phyloP scores from a whole-genome alignment of 2,888 invertebrate genomes.

The Auanema sp. region DNA sequence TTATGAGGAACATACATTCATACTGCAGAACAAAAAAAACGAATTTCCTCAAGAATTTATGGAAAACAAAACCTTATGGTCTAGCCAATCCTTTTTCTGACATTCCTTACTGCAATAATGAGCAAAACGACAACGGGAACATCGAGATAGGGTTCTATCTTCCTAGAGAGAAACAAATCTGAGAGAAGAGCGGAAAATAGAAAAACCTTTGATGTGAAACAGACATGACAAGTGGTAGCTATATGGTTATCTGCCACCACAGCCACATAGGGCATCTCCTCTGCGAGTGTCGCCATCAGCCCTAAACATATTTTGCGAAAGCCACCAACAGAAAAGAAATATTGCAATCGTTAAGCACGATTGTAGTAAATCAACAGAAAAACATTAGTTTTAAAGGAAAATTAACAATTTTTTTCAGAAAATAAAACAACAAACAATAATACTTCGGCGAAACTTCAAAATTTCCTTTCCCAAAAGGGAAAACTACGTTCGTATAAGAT shows the following conservation, averaged over 20 bases:
- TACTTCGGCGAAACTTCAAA: neutral
- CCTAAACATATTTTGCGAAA: too few species aligned
- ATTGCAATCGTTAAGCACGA: too few species aligned
- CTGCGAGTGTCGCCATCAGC: conserved; percentile 19
- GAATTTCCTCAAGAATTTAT: conserved; percentile 1
- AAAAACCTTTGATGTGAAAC: conserved; percentile 18
- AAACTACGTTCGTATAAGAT: neutral
- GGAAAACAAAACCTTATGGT: conserved; percentile 21
- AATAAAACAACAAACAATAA: too few species aligned
- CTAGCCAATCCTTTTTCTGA: conserved; percentile 24
- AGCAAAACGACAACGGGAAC: conserved; percentile 22
- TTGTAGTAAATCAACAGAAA: too few species aligned
- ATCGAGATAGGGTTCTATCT: conserved; percentile 8
- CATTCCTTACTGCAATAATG: conserved; percentile 24
- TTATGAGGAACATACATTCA: conserved; percentile 19
- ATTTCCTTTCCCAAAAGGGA: neutral
- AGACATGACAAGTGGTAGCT: conserved; percentile 10
- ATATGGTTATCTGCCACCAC: conserved; percentile 16
- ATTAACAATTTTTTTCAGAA: too few species aligned
- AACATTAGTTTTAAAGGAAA: too few species aligned
- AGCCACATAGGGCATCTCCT: conserved; percentile 21
- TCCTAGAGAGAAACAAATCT: neutral
- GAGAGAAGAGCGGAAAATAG: neutral
- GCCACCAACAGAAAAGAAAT: too few species aligned
- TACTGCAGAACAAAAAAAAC: conserved; percentile 15